phyloP scores from a whole-genome alignment of 2,113 vertebrate genomes.

The Ptyas mucosa region DNA sequence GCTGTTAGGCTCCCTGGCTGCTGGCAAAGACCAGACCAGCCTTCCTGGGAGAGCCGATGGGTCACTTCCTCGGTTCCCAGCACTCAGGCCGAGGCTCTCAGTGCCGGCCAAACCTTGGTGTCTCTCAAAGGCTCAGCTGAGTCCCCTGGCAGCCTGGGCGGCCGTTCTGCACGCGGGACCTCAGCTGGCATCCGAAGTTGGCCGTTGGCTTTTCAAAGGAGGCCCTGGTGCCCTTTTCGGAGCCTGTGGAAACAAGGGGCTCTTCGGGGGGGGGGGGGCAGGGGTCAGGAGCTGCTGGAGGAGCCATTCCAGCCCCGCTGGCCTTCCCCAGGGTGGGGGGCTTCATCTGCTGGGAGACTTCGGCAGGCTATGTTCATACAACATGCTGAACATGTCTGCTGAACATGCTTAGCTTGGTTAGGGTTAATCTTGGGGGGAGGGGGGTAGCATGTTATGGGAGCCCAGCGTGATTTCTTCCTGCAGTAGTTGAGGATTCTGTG shows the following conservation, averaged over 20 bases:
- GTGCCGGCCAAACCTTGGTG: too few relatives aligned
- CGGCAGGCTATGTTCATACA: background rate
- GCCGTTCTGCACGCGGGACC: background rate
- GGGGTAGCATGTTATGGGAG: background rate
- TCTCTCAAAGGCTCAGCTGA: too few relatives aligned
- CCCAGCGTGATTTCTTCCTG: background rate
- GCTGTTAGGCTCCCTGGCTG: background rate
- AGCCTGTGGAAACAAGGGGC: background rate
- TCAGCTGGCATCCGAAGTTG: fast-evolving
- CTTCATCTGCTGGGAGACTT: background rate
- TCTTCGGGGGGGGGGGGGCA: too few relatives aligned
- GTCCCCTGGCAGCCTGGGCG: slow-evolving; percentile 17
- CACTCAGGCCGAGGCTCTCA: background rate
- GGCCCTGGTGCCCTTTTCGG: background rate
- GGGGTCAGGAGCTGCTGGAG: background rate
- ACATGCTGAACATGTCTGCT: background rate
- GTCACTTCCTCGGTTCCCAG: background rate
- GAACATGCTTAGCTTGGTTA: background rate
- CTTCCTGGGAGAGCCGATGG: fast-evolving
- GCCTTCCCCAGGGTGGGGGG: background rate
- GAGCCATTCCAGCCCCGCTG: background rate
- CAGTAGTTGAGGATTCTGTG: background rate
- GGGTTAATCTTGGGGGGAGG: background rate
- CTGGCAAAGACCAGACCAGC: background rate
- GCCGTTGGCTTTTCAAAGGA: background rate